phyloP scores from a whole-genome alignment of 2,113 vertebrate genomes.

The Phyllostomus hastatus region DNA sequence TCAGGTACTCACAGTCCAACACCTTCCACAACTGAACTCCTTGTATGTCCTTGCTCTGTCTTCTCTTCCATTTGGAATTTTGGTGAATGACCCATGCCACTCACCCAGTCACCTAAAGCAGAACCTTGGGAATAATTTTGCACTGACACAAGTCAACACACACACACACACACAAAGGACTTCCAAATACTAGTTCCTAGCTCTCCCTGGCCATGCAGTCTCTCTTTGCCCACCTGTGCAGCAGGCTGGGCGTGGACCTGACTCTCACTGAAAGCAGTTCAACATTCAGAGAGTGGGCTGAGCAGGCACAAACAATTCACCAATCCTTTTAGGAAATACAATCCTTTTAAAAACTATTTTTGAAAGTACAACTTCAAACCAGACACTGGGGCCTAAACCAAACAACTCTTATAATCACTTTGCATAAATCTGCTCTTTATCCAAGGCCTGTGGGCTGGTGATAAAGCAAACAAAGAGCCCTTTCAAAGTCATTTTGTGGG shows the following conservation, averaged over 20 bases:
- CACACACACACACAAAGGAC: not conserved
- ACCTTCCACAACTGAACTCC: not conserved
- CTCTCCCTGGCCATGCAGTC: not conserved
- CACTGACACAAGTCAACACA: not conserved
- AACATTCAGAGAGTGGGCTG: not conserved
- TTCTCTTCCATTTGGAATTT: not conserved
- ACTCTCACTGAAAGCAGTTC: not conserved
- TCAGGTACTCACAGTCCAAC: not conserved
- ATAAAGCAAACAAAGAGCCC: not conserved
- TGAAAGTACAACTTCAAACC: not conserved
- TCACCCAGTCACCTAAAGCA: not conserved
- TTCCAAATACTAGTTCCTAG: not conserved
- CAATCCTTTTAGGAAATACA: not conserved
- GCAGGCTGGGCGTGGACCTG: accelerated
- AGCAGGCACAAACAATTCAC: not conserved
- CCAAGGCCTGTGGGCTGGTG: not conserved
- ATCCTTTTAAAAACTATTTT: not conserved
- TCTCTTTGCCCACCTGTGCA: not conserved
- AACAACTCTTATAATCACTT: not conserved
- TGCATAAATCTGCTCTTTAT: not conserved
- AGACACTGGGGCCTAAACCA: not conserved
- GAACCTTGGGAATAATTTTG: not conserved
- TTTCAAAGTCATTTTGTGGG: not conserved
- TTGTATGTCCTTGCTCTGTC: not conserved
- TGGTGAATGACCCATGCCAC: not conserved